These are phyloP conservation scores for Pristionchus fissidentatus DNA, from an alignment of 2,888 invertebrate species.

Conservation along the genomic window DNA sequence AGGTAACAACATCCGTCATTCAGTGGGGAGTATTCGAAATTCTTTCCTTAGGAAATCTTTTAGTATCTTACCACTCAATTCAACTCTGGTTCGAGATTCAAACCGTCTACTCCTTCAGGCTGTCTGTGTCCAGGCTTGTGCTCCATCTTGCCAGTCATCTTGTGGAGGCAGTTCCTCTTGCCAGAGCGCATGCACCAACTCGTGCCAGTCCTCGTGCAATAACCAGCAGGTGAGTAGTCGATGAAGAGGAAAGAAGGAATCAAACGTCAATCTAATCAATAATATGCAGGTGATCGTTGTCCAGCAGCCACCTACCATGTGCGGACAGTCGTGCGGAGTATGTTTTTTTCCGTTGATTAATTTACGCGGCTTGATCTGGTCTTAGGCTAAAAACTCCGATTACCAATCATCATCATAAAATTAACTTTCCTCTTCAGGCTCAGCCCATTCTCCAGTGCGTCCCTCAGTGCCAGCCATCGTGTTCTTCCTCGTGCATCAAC, in stretches of 20 bases:
- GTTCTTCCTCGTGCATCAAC: constrained; percentile 63
- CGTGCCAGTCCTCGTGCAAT: constrained; percentile 62
- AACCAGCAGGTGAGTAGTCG: constrained; percentile 55
- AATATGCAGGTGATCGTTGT: constrained; percentile 58
- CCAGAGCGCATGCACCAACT: constrained; percentile 49
- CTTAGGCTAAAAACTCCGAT: neutral
- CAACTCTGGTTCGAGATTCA: neutral
- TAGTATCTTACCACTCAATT: neutral
- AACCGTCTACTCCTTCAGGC: neutral
- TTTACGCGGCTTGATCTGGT: too few relatives aligned
- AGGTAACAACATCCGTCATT: constrained; percentile 24
- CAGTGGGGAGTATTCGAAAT: neutral
- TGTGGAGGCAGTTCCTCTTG: constrained; percentile 62
- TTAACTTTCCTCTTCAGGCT: constrained; percentile 57
- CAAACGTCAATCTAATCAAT: neutral
- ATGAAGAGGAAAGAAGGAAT: neutral
- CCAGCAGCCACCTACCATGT: constrained; percentile 58
- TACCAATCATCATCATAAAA: neutral
- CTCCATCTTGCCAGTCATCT: constrained; percentile 61
- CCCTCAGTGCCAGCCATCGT: constrained; percentile 69
- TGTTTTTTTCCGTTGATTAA: neutral
- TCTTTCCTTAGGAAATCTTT: neutral
- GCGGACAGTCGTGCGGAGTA: constrained; percentile 70
- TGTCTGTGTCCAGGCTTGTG: constrained; percentile 55
- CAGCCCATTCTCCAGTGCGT: constrained; percentile 65